Conservation (phyloP, 2,113 vertebrate genomes). For the Psilopogon haemacephalus region DNA sequence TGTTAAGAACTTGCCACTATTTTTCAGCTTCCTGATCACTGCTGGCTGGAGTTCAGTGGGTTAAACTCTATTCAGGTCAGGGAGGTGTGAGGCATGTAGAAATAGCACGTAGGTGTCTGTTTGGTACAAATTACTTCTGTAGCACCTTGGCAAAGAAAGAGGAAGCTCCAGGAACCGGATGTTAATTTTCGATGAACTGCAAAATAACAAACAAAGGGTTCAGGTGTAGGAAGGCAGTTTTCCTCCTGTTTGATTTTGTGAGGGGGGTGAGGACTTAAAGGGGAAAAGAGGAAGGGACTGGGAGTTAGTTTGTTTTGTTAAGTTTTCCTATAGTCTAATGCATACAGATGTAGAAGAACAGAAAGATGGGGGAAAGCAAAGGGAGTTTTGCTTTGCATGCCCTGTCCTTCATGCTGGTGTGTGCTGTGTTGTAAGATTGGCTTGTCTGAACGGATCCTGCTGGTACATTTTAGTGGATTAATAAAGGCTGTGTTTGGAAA, state of each 20-base stretch:
- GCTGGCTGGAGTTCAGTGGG: neutral
- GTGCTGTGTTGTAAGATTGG: neutral
- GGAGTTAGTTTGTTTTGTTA: slow-evolving; percentile 22
- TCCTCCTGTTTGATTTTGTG: neutral
- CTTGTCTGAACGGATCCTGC: neutral
- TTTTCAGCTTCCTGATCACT: neutral
- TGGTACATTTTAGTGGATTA: neutral
- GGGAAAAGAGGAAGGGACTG: slow-evolving; percentile 2
- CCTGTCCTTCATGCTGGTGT: neutral
- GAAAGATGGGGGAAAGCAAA: neutral
- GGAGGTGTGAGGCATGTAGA: neutral
- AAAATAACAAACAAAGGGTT: slow-evolving; percentile 14
- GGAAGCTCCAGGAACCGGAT: slow-evolving; percentile 23
- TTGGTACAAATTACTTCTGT: neutral
- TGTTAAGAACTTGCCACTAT: neutral
- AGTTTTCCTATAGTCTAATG: neutral
- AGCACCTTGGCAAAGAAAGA: neutral
- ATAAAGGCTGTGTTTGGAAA: neutral
- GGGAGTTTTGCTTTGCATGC: neutral
- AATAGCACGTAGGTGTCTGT: slow-evolving; percentile 22
- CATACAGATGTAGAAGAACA: neutral
- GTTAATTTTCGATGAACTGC: neutral
- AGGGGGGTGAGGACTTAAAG: neutral
- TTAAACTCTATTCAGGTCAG: neutral
- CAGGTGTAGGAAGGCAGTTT: slow-evolving; percentile 35